Base-by-base conservation (phyloP, 2,797 vertebrate genomes). In the Passerculus sandwichensis region DNA sequence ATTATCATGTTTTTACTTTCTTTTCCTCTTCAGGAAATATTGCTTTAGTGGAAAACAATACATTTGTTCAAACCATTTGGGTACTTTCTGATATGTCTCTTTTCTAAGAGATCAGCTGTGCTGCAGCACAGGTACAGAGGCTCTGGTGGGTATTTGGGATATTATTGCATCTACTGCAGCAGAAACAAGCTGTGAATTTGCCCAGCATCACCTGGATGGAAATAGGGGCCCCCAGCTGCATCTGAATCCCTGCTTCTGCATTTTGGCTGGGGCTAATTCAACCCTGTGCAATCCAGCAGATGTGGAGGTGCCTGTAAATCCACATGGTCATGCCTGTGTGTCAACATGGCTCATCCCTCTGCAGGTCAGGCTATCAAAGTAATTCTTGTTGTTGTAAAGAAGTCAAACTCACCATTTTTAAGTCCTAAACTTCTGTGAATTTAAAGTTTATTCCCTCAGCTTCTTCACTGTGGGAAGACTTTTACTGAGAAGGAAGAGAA, bases 221-320 rank as follows among this genome's bases (percentile, higher is more conserved):
- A 65, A 56, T 8, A 38, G 0, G 15, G 11, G 45, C 17, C 17
- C n/a, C 66, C 29, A 48, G 11, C 17, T 77, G 32, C 34, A 71
- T 26, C 17, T 36, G 47, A 47, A 83, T 5, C 3, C 3, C 32
- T 61, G 23, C 7, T 64, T 59, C 77, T 79, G n/a, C 27, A 15
- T 32, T 82, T 79, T 21, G 21, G 9, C 1, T 27, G 9, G 19
- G 27, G 15, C 13, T 36, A 74, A 16, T 36, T 67, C 61, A 77
- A 44, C 29, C 42, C 32, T 79, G 69, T 85, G n/a, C 56, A 81
- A 6, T 42, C 62, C 67, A 86, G 66, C 36, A 73, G 40, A 15
- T 1, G 1, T 5, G 0, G 7, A 29, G 6, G 8, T 15, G 20
- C 29, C 56, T 73, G 44, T n/a, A 53, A 4, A 42, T 13, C 30